A percentile compares a stretch with the other conserved stretches of the same genome.
Evolutionary conservation across 2,113 vertebrate species (phyloP).

Genomic region (Oreochromis tanganicae): DNA sequence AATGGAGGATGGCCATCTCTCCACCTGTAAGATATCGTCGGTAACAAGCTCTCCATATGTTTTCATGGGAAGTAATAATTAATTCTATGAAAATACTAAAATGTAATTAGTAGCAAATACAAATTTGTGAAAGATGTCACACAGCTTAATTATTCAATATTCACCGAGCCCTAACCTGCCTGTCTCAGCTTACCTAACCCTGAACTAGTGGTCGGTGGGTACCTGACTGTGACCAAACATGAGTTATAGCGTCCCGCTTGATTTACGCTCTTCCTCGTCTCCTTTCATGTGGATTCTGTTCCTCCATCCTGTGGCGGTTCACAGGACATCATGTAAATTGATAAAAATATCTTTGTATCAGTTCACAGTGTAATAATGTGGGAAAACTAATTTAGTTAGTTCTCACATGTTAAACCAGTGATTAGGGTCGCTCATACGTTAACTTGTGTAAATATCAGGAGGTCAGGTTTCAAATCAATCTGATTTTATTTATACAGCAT

Average conservation of each 20-base stretch:
- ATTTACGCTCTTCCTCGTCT: not conserved
- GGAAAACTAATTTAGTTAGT: not conserved
- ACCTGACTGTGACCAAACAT: not conserved
- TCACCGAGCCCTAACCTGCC: not conserved
- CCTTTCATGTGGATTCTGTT: not conserved
- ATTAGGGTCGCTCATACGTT: fast-evolving
- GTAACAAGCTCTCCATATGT: not conserved
- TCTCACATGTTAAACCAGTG: not conserved
- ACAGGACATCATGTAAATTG: not conserved
- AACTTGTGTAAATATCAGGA: not conserved
- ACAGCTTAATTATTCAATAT: not conserved
- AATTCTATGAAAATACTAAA: not conserved
- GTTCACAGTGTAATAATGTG: not conserved
- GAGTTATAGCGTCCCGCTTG: not conserved
- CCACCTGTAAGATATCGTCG: not conserved
- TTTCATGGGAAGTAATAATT: not conserved
- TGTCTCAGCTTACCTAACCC: not conserved
- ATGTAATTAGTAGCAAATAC: not conserved
- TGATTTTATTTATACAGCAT: not conserved
- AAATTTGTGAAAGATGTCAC: not conserved
- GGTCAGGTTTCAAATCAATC: fast-evolving
- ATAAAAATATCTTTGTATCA: not conserved
- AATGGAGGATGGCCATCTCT: not conserved
- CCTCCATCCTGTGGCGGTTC: not conserved
- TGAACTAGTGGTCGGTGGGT: not conserved